These are phyloP conservation scores for Anarrhichthys ocellatus DNA, from an alignment of 2,113 vertebrate genomes.

Conservation along the genomic window DNA sequence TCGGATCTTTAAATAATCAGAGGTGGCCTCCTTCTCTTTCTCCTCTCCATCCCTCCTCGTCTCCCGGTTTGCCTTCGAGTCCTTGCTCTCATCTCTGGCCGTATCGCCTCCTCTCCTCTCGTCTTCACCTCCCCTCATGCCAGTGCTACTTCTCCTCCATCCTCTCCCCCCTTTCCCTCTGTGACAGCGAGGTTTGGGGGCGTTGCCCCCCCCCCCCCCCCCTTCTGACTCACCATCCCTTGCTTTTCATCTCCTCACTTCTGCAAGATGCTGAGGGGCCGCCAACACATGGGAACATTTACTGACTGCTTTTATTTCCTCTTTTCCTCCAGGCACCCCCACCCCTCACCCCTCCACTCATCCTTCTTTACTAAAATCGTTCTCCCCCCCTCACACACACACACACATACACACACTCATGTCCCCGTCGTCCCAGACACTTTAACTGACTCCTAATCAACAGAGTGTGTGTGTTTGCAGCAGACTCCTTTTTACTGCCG, in stretches of 20 bases:
- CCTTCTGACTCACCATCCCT: not conserved
- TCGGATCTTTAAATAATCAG: constrained; percentile 35
- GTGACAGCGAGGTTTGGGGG: not conserved
- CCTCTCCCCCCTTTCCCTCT: not conserved
- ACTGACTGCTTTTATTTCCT: not conserved
- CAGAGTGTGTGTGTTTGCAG: constrained; percentile 62
- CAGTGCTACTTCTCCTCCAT: not conserved
- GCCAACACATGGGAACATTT: constrained; percentile 55
- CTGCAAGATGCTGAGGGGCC: constrained; percentile 6
- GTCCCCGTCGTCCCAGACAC: constrained; percentile 26
- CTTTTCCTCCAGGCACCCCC: constrained; percentile 12
- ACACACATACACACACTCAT: not conserved
- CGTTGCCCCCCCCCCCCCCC: not conserved
- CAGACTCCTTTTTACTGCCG: constrained; percentile 55
- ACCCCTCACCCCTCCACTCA: constrained; percentile 20
- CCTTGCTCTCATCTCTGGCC: not conserved
- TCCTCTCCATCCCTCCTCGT: not conserved
- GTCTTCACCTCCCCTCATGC: not conserved
- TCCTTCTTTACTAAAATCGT: constrained; percentile 4
- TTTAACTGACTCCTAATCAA: constrained; percentile 63
- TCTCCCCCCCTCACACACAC: not conserved
- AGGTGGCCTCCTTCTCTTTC: not conserved
- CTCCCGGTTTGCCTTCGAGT: not conserved
- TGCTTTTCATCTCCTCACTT: constrained; percentile 38
- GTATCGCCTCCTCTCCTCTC: not conserved